phyloP scores from a whole-genome alignment of 2,797 vertebrate genomes.

The Loriculus beryllinus region DNA sequence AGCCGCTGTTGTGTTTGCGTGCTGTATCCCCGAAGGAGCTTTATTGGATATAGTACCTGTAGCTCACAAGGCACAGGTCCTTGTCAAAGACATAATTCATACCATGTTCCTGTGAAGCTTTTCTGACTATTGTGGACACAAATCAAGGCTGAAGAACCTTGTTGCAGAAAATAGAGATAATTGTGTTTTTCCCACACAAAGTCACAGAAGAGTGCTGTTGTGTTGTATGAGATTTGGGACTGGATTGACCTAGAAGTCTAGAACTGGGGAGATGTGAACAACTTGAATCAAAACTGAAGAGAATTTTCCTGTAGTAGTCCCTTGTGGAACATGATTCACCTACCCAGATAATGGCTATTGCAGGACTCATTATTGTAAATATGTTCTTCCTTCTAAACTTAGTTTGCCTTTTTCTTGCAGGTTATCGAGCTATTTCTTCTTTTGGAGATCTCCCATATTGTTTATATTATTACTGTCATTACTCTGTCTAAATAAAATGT shows the following conservation, averaged over 20 bases:
- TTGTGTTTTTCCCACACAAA: not conserved
- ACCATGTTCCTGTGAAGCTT: not conserved
- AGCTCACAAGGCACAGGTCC: not conserved
- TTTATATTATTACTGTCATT: not conserved
- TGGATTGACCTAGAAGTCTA: not conserved
- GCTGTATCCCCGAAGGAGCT: not conserved
- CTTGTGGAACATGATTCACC: not conserved
- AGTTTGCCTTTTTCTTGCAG: not conserved
- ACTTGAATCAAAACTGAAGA: not conserved
- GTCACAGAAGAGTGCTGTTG: not conserved
- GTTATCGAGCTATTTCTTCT: not conserved
- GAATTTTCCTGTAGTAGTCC: not conserved
- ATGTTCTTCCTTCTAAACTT: not conserved
- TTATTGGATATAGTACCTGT: not conserved
- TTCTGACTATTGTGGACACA: not conserved
- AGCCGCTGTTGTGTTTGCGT: not conserved
- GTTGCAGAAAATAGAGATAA: not conserved
- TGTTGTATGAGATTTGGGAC: not conserved
- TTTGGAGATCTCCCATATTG: not conserved
- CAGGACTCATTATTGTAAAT: not conserved
- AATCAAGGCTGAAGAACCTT: not conserved
- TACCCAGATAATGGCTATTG: not conserved
- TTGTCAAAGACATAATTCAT: not conserved
- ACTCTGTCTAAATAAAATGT: not conserved
- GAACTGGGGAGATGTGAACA: not conserved